Base-by-base conservation (phyloP, 2,113 vertebrate genomes). In the Nothobranchius furzeri region DNA sequence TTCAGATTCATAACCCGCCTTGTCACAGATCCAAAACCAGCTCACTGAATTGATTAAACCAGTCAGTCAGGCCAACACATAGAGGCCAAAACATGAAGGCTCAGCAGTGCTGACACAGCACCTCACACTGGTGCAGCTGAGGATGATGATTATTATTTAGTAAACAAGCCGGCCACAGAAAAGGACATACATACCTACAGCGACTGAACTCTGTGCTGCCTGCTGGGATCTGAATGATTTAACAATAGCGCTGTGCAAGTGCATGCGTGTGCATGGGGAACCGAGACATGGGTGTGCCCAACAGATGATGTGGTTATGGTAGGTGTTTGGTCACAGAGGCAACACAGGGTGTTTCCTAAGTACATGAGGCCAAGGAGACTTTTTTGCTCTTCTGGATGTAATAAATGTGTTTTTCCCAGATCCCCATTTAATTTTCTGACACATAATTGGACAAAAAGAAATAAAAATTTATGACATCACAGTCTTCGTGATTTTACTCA, bases 301-400 rank as follows among this genome's bases (percentile, higher is more conserved):
- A 12, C 66, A 79, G 54, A 76, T 76, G 74, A 87, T 82, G 63
- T 80, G 76, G 74, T 81, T 77, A 79, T 70, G 68, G 60, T 25
- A 80, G 71, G 40, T 40, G 65, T 78, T 78, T 78, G 78, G 62
- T 72, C 65, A 83, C 46, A 59, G 42, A 79, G 47, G 78, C 74
- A 78, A 54, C 64, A 71, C 63, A 82, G 75, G 46, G 51, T 70
- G 78, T 83, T 87, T 89, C 82, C 81, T 79, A 69, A 30, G 4
- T 30, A 30, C 30, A 4, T 30, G 14, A 67, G 50, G 36, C 7
- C 55, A 68, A 67, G 6, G 14, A n/a, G 11, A 76, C 80, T 73
- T 83, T 64, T 15, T 64, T 64, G 37, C 12, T 25, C 49, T 64
- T 64, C 24, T 52, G 11, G 9, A 52, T 7, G 6, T 40, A 20